Conservation (phyloP, 35 echinoderm and acorn worm genomes). For the Lytechinus pictus region DNA sequence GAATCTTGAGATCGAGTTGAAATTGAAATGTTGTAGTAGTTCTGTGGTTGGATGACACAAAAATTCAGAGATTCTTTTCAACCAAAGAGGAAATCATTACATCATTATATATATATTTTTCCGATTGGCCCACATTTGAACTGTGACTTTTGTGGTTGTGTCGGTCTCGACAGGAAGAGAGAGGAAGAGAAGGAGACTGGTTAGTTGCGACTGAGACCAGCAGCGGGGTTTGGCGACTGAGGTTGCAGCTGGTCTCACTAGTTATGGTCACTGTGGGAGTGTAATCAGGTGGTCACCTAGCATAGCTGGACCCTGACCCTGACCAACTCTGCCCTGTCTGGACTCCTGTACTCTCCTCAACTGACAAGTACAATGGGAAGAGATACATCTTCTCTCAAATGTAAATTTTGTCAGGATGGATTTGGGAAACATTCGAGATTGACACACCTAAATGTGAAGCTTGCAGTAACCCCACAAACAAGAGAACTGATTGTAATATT, state of each 20-base stretch:
- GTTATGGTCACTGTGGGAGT: conserved; percentile 9
- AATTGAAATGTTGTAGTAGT: background rate
- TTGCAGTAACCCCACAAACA: no score
- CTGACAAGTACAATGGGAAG: background rate
- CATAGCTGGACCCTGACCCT: background rate
- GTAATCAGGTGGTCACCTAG: background rate
- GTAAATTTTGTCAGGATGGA: background rate
- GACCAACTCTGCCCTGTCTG: background rate
- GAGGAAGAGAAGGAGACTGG: background rate
- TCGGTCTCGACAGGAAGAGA: background rate
- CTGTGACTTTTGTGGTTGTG: background rate
- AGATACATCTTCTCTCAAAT: background rate
- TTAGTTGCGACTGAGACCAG: background rate
- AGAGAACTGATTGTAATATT: no score
- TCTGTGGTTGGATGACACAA: background rate
- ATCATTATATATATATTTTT: background rate
- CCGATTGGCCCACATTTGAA: background rate
- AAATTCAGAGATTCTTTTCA: background rate
- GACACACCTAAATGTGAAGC: background rate
- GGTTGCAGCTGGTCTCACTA: background rate
- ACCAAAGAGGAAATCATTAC: background rate
- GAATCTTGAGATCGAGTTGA: background rate
- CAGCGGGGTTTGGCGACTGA: background rate
- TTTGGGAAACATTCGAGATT: background rate
- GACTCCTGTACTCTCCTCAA: background rate